Evolutionary conservation across 2,888 invertebrate genomes (phyloP), one percentile per base, ranked within the genome.

Genomic region (Xylota sylvarum): DNA sequence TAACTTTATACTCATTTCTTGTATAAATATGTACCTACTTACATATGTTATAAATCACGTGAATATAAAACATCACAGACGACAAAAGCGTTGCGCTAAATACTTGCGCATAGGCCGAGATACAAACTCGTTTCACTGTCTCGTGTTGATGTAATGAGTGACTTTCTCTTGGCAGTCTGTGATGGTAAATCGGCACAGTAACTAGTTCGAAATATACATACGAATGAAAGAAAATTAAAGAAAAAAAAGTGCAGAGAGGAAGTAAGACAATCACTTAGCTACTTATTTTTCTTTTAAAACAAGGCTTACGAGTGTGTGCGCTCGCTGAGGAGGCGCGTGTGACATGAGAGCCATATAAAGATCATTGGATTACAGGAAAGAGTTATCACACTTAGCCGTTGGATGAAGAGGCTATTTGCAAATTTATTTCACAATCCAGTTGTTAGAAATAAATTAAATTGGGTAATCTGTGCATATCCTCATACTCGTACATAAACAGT

Each of bases 111-210:
- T 58, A 80, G 76, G 52, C 72, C 65, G 82, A 69, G 60, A 73
- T 73, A 73, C 67, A 85, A 85, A 85, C 85, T 72, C 40, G 85
- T 85, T 85, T 85, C n/a, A 64, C 70, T 70, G 69, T 70, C 69
- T 76, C 84, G 50, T 46, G 83, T 85, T 85, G 85, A 85, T 85
- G 85, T 85, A 85, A 85, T 81, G 81, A 85, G 72, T 80, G 81
- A 85, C 85, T 85, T 85, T 85, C 85, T 85, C 85, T 85, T 72
- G 67, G 64, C 64, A 60, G 37, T 10, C 60, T 69, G 58, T 55
- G 40, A 46, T 46, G 56, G 67, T 64, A 67, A 85, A 80, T 85
- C 70, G 70, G 84, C 80, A 70, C 70, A 70, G 37, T 14, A 64
- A 76, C 64, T 43, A 58, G 58, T 62, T 52, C 35, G 48, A 60